Evolutionary conservation across 2,113 vertebrate species (phyloP).

Genomic region (Heloderma charlesbogerti): DNA sequence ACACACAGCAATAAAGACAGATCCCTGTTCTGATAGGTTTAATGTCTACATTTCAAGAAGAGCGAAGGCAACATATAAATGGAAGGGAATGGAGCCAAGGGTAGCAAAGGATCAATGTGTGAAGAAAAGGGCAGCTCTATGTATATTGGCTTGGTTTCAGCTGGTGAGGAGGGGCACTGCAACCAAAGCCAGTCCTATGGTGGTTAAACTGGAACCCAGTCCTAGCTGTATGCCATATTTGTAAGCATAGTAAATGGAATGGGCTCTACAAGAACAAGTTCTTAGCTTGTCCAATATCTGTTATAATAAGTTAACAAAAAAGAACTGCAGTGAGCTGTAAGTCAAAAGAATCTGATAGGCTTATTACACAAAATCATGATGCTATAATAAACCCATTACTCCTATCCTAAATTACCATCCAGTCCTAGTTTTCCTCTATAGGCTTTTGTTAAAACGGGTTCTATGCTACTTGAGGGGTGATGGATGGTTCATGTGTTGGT

Average conservation of each 20-base stretch:
- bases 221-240: neutral
- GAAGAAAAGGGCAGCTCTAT: neutral
- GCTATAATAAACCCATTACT: constrained; percentile 61
- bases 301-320: neutral
- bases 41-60: neutral
- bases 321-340: neutral
- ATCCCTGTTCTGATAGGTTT: neutral
- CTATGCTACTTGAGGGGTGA: constrained; percentile 61
- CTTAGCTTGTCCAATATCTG: neutral
- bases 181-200: neutral
- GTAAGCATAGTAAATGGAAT: neutral
- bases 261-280: neutral
- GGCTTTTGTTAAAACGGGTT: constrained; percentile 31
- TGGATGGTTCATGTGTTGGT: constrained; percentile 50
- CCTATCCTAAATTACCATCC: constrained; percentile 54
- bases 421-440: constrained; percentile 28
- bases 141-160: neutral
- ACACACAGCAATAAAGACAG: neutral
- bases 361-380: constrained; percentile 58
- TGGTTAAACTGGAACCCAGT: neutral
- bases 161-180: neutral
- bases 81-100: neutral
- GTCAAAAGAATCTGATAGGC: constrained; percentile 63
- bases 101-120: neutral
- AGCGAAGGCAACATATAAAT: neutral